phyloP scores from a whole-genome alignment of 2,797 vertebrate species.

The Hyperoplus lanceolatus region DNA sequence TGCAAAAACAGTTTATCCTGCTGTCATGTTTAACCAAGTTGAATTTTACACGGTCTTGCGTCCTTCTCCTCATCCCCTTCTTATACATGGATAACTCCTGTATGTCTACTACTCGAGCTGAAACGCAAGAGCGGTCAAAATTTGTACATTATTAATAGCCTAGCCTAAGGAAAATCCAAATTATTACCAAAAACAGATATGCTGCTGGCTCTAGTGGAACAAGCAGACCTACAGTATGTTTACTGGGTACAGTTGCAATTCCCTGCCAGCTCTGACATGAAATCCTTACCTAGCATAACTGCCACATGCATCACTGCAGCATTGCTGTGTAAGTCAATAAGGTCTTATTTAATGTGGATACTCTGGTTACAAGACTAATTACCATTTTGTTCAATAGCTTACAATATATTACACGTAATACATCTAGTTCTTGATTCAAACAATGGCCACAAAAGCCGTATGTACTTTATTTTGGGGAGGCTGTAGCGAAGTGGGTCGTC shows the following conservation, averaged over 20 bases:
- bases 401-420: constrained; percentile 18
- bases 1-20: not conserved
- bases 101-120: not conserved
- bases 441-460: not conserved
- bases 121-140: not conserved
- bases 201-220: not conserved
- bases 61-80: not conserved
- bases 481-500: no score
- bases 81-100: not conserved
- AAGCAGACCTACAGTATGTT: not conserved
- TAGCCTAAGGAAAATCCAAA: not conserved
- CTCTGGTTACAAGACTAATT: constrained; percentile 1
- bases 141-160: not conserved
- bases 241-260: not conserved
- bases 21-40: constrained; percentile 1
- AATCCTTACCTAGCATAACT: constrained; percentile 20
- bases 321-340: constrained; percentile 4
- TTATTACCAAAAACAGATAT: not conserved
- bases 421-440: constrained; percentile 9
- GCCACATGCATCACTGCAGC: not conserved
- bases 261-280: constrained; percentile 7
- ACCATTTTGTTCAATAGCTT: not conserved
- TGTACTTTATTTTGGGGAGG: not conserved
- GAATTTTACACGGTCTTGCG: not conserved
- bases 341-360: constrained; percentile 9